Evolutionary conservation across 1,140 invertebrate genomes (phyloP), one percentile per base, ranked within the genome.

Genomic region (Aphaenogaster rudis): DNA sequence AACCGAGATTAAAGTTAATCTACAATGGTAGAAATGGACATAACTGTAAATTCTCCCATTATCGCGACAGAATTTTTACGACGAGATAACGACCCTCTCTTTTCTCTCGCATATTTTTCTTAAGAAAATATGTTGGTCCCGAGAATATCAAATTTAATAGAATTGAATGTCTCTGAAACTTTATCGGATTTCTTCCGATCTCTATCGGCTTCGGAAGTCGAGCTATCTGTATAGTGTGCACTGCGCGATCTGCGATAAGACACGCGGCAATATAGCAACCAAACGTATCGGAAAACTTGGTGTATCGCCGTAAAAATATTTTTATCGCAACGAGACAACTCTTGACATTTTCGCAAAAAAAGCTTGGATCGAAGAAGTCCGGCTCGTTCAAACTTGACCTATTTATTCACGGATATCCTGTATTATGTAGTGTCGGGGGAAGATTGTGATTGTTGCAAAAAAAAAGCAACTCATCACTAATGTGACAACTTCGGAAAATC

Each of bases 311-410:
- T 69, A 48, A 81, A 42, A 69, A 67, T 42, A 69, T 57, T 54
- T 57, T 17, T 81, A 52, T 67, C 45, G 48, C 39, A 3, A 28
- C 64, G 17, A 57, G n/a, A n/a, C 21, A 2, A 57, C 21, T 52
- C 63, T 79, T 71, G 69, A 74, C 33, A 76, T 84, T 82, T 74
- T 84, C 33, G 13, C 33, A 61, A 21, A 76, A 82, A 74, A 81
- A 48, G 28, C 33, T 66, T 6, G 45, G 28, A 21, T 79, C 77
- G 61, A 79, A 79, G 42, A n/a, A 39, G 28, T 8, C 57, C 11
- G 59, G 36, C 45, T 79, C 59, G 61, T n/a, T 71, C 54, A 72
- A 72, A 74, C 42, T 61, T 74, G 15, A 84, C 36, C 39, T 2
- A 7, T 61, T 72, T 72, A 82, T 82, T 72, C 61, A 21, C 3